phyloP scores from a whole-genome alignment of 2,113 vertebrate genomes.

The Brienomyrus longianalis region DNA sequence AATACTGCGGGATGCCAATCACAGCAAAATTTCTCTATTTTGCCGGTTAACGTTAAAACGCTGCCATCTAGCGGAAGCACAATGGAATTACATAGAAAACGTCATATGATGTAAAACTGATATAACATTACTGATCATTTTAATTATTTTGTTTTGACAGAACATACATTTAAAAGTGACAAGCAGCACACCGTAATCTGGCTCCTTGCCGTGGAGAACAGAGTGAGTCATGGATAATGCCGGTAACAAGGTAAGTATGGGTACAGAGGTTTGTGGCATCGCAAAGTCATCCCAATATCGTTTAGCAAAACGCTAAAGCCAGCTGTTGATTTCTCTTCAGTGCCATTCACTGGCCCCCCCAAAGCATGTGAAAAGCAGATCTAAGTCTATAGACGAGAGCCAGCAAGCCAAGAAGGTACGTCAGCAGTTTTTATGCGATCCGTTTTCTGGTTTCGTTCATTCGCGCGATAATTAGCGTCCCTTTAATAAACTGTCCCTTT shows the following conservation, averaged over 20 bases:
- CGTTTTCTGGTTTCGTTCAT: background rate
- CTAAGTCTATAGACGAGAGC: constrained; percentile 73
- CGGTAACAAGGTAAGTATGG: constrained; percentile 50
- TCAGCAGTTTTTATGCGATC: background rate
- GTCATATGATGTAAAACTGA: background rate
- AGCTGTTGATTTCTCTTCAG: constrained; percentile 35
- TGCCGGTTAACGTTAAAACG: background rate
- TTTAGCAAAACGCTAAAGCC: background rate
- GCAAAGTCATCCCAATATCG: background rate
- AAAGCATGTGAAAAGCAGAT: constrained; percentile 65
- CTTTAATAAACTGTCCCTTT: background rate
- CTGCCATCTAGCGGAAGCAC: background rate
- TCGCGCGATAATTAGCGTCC: background rate
- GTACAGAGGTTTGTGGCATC: too few species aligned
- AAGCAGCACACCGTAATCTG: background rate
- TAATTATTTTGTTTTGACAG: background rate
- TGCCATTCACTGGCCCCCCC: constrained; percentile 60
- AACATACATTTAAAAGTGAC: background rate
- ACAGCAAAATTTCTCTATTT: background rate
- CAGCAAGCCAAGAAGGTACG: constrained; percentile 69
- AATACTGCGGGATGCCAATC: background rate
- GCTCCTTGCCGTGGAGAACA: background rate
- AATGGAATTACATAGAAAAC: background rate
- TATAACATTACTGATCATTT: background rate
- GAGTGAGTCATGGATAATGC: constrained; percentile 30